A percentile compares a stretch with the other conserved stretches of the same genome.
Conservation (phyloP, 2,113 vertebrate genomes). For the Protobothrops flavoviridis region DNA sequence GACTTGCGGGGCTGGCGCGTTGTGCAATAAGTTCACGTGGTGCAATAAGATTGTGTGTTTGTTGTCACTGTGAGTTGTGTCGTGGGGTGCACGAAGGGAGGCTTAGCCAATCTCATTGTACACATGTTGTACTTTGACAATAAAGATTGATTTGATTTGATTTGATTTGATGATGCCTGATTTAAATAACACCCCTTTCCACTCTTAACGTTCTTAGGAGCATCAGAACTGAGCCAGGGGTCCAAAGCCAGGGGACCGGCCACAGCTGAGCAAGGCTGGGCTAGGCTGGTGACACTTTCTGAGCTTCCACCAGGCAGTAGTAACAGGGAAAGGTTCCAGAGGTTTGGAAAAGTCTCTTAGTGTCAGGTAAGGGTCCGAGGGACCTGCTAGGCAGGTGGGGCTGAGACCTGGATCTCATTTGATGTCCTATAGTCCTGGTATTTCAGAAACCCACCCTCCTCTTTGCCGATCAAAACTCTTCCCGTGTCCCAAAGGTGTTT, state of each 20-base stretch:
- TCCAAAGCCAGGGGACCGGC: not conserved
- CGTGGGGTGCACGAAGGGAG: no score
- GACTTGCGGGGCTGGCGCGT: no score
- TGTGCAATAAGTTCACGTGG: no score
- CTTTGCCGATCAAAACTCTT: slow-evolving; percentile 36
- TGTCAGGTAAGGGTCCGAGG: not conserved
- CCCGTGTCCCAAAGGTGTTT: not conserved
- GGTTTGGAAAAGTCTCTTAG: not conserved
- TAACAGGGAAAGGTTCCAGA: not conserved
- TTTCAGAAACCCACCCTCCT: not conserved
- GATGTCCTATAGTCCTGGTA: not conserved
- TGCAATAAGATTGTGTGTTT: no score
- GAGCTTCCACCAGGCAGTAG: not conserved
- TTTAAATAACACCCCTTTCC: not conserved
- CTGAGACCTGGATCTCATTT: not conserved
- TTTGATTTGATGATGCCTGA: no score
- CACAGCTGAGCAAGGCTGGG: not conserved
- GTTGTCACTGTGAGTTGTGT: no score
- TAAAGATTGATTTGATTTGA: no score
- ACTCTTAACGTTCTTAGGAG: not conserved
- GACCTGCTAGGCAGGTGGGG: no score
- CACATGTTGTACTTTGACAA: no score
- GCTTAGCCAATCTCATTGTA: no score
- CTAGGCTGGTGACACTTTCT: not conserved
- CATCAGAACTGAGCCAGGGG: not conserved